A percentile compares a stretch with the other conserved stretches of the same genome.
Conservation (phyloP, 2,888 invertebrate species). For the Cephus pulcher region DNA sequence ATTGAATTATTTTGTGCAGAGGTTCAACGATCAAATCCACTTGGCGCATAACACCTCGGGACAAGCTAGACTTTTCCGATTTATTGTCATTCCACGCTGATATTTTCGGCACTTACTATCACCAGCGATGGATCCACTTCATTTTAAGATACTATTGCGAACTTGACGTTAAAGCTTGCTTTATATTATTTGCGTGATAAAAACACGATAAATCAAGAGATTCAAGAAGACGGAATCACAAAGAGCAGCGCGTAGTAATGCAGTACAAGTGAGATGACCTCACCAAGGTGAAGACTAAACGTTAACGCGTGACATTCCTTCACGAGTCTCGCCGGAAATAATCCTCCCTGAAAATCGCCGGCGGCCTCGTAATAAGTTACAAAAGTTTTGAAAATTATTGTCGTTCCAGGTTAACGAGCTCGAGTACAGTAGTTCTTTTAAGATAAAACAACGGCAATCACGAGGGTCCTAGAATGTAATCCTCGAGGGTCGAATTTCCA, state of each 20-base stretch:
- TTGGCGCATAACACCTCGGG: conserved; percentile 37
- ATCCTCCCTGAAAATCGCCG: not conserved
- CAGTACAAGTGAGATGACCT: not conserved
- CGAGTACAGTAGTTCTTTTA: not conserved
- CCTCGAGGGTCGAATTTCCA: not conserved
- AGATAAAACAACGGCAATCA: not conserved
- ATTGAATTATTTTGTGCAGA: conserved; percentile 12
- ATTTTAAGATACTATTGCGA: not conserved
- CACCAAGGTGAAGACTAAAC: not conserved
- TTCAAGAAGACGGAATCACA: not conserved
- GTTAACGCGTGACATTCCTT: not conserved
- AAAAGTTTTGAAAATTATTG: not conserved
- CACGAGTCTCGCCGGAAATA: not conserved
- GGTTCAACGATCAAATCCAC: conserved; percentile 35
- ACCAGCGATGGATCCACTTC: not conserved
- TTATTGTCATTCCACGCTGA: conserved; percentile 52
- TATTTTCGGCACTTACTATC: not conserved
- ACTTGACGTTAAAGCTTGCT: not conserved
- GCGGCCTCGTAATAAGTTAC: not conserved
- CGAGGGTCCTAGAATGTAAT: not conserved
- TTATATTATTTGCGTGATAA: not conserved
- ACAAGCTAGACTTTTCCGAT: conserved; percentile 22
- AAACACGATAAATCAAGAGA: not conserved
- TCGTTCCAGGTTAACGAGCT: not conserved
- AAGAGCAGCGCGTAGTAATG: not conserved